A percentile compares a stretch with the other conserved stretches of the same genome.
Conservation (phyloP, 2,888 invertebrate species). For the Atrina japonica region DNA sequence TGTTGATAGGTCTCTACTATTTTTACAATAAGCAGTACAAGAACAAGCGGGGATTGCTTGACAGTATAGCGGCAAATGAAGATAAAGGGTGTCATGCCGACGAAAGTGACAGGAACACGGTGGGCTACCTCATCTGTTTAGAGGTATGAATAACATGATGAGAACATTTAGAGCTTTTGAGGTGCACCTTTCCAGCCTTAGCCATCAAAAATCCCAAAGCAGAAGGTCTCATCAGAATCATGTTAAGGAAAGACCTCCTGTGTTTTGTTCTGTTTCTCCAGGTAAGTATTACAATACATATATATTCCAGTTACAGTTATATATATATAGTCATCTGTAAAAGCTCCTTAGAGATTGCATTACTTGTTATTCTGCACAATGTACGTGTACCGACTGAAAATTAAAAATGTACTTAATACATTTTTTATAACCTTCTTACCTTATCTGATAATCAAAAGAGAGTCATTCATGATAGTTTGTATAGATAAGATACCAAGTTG, state of each 20-base stretch:
- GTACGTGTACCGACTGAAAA: too few species aligned
- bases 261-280: slow-evolving; percentile 15
- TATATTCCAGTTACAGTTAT: background rate
- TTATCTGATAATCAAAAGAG: background rate
- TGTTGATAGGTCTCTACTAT: slow-evolving; percentile 45
- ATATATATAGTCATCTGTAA: background rate
- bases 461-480: background rate
- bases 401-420: too few species aligned
- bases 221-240: slow-evolving; percentile 5
- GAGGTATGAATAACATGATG: slow-evolving; percentile 2
- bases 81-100: slow-evolving; percentile 11
- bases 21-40: slow-evolving; percentile 43
- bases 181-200: slow-evolving; percentile 10
- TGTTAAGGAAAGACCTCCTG: slow-evolving; percentile 16
- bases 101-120: slow-evolving; percentile 22
- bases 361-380: background rate
- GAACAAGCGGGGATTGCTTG: slow-evolving; percentile 35
- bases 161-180: slow-evolving; percentile 10
- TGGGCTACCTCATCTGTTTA: slow-evolving; percentile 8
- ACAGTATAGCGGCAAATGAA: slow-evolving; percentile 1
- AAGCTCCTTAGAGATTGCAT: background rate
- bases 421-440: too few species aligned
- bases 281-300: slow-evolving; percentile 4
- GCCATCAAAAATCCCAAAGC: slow-evolving; percentile 16
- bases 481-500: too few species aligned